Evolutionary conservation across 2,888 invertebrate genomes (phyloP), one percentile per base, ranked within the genome.

Genomic region (Rotaria sp.): DNA sequence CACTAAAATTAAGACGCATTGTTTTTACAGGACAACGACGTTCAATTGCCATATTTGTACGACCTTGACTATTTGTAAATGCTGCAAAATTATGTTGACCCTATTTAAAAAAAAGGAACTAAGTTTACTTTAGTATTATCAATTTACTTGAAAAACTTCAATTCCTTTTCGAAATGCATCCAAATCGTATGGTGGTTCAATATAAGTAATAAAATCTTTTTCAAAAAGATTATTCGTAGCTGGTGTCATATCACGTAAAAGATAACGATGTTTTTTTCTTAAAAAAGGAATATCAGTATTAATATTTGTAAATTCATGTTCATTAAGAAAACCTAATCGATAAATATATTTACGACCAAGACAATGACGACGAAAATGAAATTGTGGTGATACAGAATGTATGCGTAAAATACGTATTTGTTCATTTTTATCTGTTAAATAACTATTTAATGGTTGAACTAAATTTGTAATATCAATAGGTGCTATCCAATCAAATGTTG

Each of bases 11-110:
- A 45, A 80, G 45, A n/a, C 45, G 41, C 45, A 80, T 45, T 26
- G 80, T 80, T 86, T 86, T 86, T 11, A 85, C 41, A 35, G 86
- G 86, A 57, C 75, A 80, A 26, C 85, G 85, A 26, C 80, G 74
- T 55, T 86, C 75, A 5, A 87, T 88, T 87, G 85, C 88, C 87
- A 87, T 84, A 85, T 45, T 84, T n/a, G 30, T 41, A n/a, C 87
- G 48, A 35, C 85, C 87, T 85, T 84, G 84, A 35, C 45, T 85
- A 21, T 85, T 87, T 1, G 87, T 87, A 84, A 87, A 87, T 26
- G 87, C 87, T 59, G 84, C 57, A 84, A 87, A 87, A 59, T 87
- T 59, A 35, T 87, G 85, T 84, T 84, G 84, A 24, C 84, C 84
- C 67, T 67, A 21, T 5, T 67, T 15, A 38, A 21, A 30, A 18